These are phyloP conservation scores for Myoxocephalus aenaeus DNA, from an alignment of 2,797 vertebrate species.

Conservation along the genomic window DNA sequence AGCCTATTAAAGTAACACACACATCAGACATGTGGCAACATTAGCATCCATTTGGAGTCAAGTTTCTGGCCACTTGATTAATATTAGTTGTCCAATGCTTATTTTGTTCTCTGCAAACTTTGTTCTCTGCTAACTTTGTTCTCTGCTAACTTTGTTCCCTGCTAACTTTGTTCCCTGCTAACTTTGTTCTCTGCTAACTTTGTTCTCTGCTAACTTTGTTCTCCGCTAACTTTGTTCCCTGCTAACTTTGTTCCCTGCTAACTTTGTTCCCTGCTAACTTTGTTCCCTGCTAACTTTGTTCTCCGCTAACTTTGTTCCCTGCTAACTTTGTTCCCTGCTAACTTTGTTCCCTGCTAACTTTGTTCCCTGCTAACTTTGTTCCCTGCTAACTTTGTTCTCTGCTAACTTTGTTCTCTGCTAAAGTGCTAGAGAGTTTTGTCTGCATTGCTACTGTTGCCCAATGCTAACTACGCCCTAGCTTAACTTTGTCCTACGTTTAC, in stretches of 20 bases:
- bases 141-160: too few relatives aligned
- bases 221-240: too few relatives aligned
- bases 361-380: background rate
- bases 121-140: background rate
- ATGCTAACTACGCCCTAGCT: too few relatives aligned
- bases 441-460: too few relatives aligned
- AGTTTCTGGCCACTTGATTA: background rate
- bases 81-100: background rate
- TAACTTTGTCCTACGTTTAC: too few relatives aligned
- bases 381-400: background rate
- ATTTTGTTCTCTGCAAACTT: background rate
- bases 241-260: background rate
- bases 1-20: background rate
- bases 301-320: too few relatives aligned
- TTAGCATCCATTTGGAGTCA: background rate
- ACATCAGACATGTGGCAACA: background rate
- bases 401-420: too few relatives aligned
- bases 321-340: background rate
- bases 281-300: background rate
- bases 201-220: background rate
- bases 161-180: background rate
- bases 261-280: background rate
- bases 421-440: too few relatives aligned
- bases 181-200: background rate
- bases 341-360: background rate